phyloP scores from a whole-genome alignment of 2,797 vertebrate genomes.

The Peromyscus aztecus region DNA sequence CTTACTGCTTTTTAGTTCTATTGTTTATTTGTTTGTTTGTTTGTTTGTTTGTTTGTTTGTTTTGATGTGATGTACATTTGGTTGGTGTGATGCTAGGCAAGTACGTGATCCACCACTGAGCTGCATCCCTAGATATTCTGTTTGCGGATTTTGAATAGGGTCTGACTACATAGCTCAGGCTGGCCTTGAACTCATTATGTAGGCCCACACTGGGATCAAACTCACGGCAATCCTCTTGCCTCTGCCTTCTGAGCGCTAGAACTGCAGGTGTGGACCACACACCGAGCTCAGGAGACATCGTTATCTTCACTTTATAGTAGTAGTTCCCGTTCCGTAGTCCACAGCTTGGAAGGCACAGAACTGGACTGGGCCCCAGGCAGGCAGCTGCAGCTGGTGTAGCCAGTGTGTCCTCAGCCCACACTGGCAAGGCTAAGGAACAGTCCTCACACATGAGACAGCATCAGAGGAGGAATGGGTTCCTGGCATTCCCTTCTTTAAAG shows the following conservation, averaged over 20 bases:
- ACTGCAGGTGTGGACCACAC: not conserved
- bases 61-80: not conserved
- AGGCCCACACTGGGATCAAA: not conserved
- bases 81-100: not conserved
- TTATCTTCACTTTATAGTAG: not conserved
- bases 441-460: not conserved
- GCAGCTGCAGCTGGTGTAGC: not conserved
- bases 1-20: not conserved
- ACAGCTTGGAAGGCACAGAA: not conserved
- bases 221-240: not conserved
- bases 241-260: not conserved
- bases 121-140: not conserved
- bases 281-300: not conserved
- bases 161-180: not conserved
- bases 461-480: not conserved
- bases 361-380: not conserved
- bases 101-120: not conserved
- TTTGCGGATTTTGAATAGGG: not conserved
- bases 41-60: not conserved
- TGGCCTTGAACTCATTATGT: not conserved
- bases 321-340: not conserved
- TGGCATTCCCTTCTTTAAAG: not conserved
- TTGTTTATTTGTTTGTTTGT: not conserved
- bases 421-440: not conserved
- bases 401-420: too few species aligned